Conservation (phyloP, 2,113 vertebrate species). For the Baryphthengus martii region DNA sequence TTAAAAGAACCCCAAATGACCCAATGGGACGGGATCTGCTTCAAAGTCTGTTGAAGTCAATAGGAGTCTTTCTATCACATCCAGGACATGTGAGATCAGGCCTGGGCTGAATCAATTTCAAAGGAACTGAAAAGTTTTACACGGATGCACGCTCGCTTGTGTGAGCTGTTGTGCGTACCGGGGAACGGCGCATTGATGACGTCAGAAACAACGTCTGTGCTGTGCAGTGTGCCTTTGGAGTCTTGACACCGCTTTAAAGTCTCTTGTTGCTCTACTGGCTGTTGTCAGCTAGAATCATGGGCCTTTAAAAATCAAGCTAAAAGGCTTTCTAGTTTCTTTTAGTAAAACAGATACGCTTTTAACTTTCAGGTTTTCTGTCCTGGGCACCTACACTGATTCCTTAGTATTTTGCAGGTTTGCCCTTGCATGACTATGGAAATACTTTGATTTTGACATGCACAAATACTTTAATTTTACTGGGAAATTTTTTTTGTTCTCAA, state of each 20-base stretch:
- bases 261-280: not conserved
- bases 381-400: not conserved
- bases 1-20: not conserved
- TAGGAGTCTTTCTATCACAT: not conserved
- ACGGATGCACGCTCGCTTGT: accelerated
- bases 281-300: not conserved
- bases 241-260: not conserved
- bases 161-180: not conserved
- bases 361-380: not conserved
- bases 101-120: not conserved
- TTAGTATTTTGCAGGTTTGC: not conserved
- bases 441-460: not conserved
- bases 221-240: not conserved
- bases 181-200: accelerated
- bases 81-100: accelerated
- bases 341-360: not conserved
- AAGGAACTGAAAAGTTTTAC: not conserved
- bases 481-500: not conserved
- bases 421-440: not conserved
- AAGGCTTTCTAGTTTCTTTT: not conserved
- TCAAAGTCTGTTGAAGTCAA: not conserved
- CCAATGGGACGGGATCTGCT: not conserved
- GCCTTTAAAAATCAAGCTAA: not conserved
- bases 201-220: accelerated
- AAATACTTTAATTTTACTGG: not conserved